These are phyloP conservation scores for Sycophila sp. DNA, from an alignment of 1,140 invertebrate species.

Conservation along the genomic window DNA sequence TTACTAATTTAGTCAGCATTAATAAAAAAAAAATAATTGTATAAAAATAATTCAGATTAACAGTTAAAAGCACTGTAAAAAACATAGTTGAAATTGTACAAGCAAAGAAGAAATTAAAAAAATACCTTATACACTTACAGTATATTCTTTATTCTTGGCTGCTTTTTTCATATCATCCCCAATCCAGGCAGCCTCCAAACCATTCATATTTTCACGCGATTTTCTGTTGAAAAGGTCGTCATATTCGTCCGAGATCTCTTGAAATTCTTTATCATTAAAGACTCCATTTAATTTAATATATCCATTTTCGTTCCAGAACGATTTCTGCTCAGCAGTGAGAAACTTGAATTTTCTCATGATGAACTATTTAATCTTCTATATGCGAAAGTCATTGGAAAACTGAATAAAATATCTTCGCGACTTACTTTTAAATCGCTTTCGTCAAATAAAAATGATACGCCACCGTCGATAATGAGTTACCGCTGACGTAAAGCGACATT, in stretches of 20 bases:
- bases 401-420: background rate
- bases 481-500: background rate
- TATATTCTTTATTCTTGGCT: conserved; percentile 53
- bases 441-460: background rate
- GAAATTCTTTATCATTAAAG: conserved; percentile 60
- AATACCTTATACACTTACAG: conserved; percentile 55
- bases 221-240: conserved; percentile 64
- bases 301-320: conserved; percentile 67
- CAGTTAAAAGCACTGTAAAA: too few species aligned
- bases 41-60: too few species aligned
- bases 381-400: background rate
- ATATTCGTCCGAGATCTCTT: conserved; percentile 64
- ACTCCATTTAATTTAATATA: conserved; percentile 65
- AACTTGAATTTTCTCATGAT: conserved; percentile 53
- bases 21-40: too few species aligned
- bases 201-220: conserved; percentile 47
- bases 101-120: background rate
- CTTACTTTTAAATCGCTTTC: background rate
- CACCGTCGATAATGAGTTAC: too few species aligned
- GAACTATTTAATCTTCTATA: background rate
- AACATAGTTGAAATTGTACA: too few species aligned
- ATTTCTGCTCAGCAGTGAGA: conserved; percentile 61
- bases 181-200: conserved; percentile 66
- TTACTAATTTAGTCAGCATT: too few species aligned
- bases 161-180: conserved; percentile 64